Conservation (phyloP, 2,888 invertebrate genomes). For the Diabrotica balteata region DNA sequence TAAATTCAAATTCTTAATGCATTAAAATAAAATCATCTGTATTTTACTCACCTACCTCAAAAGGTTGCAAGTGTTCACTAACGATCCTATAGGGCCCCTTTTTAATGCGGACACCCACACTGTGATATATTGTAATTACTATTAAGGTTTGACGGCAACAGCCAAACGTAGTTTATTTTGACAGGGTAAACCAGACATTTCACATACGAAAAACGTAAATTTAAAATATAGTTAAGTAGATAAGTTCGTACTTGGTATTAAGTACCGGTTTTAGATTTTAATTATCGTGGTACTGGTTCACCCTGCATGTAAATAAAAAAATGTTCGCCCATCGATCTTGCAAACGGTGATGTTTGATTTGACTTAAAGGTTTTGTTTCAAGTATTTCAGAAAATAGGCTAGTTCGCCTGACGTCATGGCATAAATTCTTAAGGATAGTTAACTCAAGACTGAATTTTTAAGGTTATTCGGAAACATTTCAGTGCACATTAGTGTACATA, state of each 20-base stretch:
- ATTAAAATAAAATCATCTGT: slow-evolving; percentile 6
- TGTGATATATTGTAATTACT: slow-evolving; percentile 9
- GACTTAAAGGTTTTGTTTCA: too few relatives aligned
- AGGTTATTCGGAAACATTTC: too few relatives aligned
- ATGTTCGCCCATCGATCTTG: not conserved
- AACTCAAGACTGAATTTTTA: too few relatives aligned
- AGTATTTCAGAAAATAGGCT: too few relatives aligned
- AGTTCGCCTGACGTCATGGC: too few relatives aligned
- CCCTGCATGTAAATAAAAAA: not conserved
- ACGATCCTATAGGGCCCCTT: slow-evolving; percentile 1
- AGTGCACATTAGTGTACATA: too few relatives aligned
- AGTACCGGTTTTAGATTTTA: too few relatives aligned
- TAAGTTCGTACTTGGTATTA: too few relatives aligned
- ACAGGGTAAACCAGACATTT: slow-evolving; percentile 1
- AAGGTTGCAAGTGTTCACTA: slow-evolving; percentile 9
- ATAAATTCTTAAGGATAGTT: too few relatives aligned
- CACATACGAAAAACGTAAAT: not conserved
- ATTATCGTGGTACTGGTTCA: not conserved
- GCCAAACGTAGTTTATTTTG: not conserved
- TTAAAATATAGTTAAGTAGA: too few relatives aligned
- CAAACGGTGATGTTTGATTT: too few relatives aligned
- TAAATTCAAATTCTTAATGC: too few relatives aligned
- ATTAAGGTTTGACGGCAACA: slow-evolving; percentile 4
- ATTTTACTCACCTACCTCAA: slow-evolving; percentile 9
- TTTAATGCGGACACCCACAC: slow-evolving; percentile 7